Evolutionary conservation across 2,888 invertebrate species (phyloP), one percentile per base, ranked within the genome.

Genomic region (Orthonychiurus folsomi): DNA sequence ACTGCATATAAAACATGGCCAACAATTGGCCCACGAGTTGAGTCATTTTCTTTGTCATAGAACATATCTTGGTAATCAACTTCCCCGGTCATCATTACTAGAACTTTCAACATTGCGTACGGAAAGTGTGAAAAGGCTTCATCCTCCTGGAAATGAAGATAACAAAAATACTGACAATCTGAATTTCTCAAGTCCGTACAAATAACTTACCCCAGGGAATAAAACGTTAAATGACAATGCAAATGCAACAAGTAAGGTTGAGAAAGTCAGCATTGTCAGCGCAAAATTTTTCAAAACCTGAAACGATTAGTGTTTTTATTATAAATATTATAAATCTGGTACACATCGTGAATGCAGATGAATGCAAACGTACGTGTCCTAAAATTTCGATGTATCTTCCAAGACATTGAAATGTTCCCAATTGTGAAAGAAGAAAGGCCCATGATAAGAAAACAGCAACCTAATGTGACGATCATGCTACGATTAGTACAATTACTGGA

Each of bases 41-140:
- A 47, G 2, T 63, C 61, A 15, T 28, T 59, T 47, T 69, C 66
- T 18, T 66, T 66, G 48, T 67, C 68, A 55, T 70, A 72, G 60
- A 72, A 72, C 25, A 69, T 54, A 23, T 70, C 67, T 57, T 69
- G 66, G 25, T 70, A 72, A 37, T 72, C 67, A 9, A 72, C 70
- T 55, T 72, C 72, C 0, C 72, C 72, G 23, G 69, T 56, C 63
- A 72, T 70, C 72, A 72, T 72, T 60, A 69, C 67, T 48, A 72
- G 60, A 18, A 70, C 68, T 59, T 65, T 72, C 18, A 72, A 52
- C 53, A 72, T 67, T 9, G 72, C 59, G 24, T 23, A 59, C 15
- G 37, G 37, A 25, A 59, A 50, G 47, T 59, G 59, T 5, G 59
- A 59, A 59, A 59, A 59, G 21, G 48, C 23, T 3, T 26, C 24